Base-by-base conservation (phyloP, 2,797 vertebrate genomes). In the Tolypeutes matacus region DNA sequence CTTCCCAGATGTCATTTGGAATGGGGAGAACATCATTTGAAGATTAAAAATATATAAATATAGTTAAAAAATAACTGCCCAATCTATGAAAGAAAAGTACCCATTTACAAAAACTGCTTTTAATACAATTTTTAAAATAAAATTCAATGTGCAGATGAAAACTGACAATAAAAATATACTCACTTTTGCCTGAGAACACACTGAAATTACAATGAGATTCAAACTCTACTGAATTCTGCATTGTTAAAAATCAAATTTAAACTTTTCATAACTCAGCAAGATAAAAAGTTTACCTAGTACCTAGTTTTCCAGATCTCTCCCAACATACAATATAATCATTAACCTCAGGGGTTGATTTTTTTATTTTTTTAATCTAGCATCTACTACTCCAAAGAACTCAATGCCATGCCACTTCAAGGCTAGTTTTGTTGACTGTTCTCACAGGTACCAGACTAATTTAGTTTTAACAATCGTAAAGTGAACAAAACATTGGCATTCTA, bases 151-250 rank as follows among this genome's bases (percentile, higher is more conserved):
- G 77, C 27, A 93, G 89, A 86, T 60, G 56, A 92, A 91, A 92
- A 91, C 6, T 75, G 42, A 70, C 64, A 91, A 58, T 81, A 95
- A 91, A 95, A 96, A 77, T 60, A 95, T 58, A 84, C 53, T 95
- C 25, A 82, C 65, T 91, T 92, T 75, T 95, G 70, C 77, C 69
- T 92, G 70, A 86, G 65, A 83, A 84, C 10, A 88, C 60, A 78
- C 39, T 72, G 58, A 94, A 92, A 81, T 75, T 27, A 89, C 13
- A 39, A 91, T 5, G 60, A 62, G 49, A 77, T 31, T 94, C 25
- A 86, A 69, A 36, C 29, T 93, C 58, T 67, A 58, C 20, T 78
- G n/a, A 90, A 93, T 53, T 72, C 60, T 56, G 75, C 4, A 12
- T 0, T 87, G 39, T 51, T 72, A 93, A 93, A 90, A 93, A 72